These are phyloP conservation scores for Ailuropoda melanoleuca DNA, from an alignment of 2,113 vertebrate genomes.

Conservation along the genomic window DNA sequence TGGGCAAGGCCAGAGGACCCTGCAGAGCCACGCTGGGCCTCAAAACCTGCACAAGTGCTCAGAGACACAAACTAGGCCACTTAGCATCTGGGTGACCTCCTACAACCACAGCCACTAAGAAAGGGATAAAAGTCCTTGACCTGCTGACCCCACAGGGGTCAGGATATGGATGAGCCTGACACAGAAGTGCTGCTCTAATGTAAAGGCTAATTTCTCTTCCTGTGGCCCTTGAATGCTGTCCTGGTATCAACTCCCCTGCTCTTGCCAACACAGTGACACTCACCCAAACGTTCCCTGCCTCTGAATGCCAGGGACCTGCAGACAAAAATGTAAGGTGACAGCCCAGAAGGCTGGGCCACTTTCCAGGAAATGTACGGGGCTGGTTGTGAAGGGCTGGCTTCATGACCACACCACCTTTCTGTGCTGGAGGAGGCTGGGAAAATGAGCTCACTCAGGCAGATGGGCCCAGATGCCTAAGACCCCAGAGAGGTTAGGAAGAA, in stretches of 20 bases:
- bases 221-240: not conserved
- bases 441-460: not conserved
- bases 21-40: not conserved
- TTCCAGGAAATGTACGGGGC: not conserved
- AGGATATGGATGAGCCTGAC: not conserved
- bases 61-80: not conserved
- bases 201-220: not conserved
- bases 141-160: not conserved
- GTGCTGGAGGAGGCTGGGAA: not conserved
- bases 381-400: not conserved
- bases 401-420: not conserved
- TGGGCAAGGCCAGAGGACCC: not conserved
- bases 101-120: not conserved
- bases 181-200: not conserved
- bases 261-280: not conserved
- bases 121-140: not conserved
- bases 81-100: not conserved
- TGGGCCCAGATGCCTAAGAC: not conserved
- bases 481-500: not conserved
- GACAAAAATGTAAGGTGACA: not conserved
- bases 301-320: not conserved
- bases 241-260: not conserved
- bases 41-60: not conserved
- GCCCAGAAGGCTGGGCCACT: not conserved
- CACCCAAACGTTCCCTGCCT: not conserved